Conservation (phyloP, 2,888 invertebrate species). For the Scaptomyza parva region DNA sequence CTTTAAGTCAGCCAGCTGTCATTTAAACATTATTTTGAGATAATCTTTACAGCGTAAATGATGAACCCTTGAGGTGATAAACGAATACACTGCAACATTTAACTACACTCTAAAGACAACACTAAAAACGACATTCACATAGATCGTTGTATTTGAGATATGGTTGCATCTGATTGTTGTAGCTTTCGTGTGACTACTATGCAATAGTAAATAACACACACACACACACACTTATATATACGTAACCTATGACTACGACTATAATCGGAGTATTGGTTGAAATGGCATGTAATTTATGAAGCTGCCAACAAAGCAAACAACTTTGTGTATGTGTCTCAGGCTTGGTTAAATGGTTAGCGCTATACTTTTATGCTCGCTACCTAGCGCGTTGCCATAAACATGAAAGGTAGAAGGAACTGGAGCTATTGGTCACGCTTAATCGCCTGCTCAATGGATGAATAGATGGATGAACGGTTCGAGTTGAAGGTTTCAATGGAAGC, state of each 20-base stretch:
- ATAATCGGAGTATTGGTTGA: conserved; percentile 27
- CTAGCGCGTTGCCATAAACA: conserved; percentile 52
- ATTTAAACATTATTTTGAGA: background rate
- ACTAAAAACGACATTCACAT: background rate
- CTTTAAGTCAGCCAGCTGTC: background rate
- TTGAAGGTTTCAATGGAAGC: conserved; percentile 6
- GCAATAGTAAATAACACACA: conserved; percentile 23
- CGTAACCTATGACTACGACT: conserved; percentile 16
- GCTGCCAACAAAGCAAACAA: conserved; percentile 43
- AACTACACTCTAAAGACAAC: background rate
- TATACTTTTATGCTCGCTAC: conserved; percentile 48
- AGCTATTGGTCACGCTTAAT: conserved; percentile 80
- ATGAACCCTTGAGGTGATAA: background rate
- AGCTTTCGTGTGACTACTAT: background rate
- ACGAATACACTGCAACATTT: background rate
- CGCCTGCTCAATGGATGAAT: conserved; percentile 54
- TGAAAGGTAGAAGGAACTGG: conserved; percentile 51
- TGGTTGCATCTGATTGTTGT: background rate
- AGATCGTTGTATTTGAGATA: conserved; percentile 2
- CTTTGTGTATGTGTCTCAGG: conserved; percentile 2
- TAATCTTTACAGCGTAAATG: background rate
- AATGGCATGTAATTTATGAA: conserved; percentile 62
- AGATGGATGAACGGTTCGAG: conserved; percentile 1
- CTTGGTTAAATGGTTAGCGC: conserved; percentile 67
- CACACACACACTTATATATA: too few relatives aligned